Conservation (phyloP, 1,140 invertebrate genomes). For the Lepidostoma basale region DNA sequence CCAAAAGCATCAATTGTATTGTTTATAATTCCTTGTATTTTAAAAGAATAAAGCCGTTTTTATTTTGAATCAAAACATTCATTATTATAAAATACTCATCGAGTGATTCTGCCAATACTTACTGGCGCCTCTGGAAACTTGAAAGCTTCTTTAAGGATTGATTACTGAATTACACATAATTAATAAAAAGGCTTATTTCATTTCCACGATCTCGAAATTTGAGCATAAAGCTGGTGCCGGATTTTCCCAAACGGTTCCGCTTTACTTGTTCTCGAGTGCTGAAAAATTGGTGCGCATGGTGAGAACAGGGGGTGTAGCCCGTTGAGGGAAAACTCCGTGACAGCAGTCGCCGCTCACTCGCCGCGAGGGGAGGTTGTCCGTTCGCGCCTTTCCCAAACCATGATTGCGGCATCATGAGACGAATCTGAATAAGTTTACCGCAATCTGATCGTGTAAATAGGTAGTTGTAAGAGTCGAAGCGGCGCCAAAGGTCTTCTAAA, state of each 20-base stretch:
- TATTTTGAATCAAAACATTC: slow-evolving; percentile 7
- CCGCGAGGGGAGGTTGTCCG: slow-evolving; percentile 23
- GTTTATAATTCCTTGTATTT: too few relatives aligned
- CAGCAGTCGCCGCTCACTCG: slow-evolving; percentile 18
- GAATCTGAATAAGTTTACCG: background rate
- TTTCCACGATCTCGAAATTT: too few relatives aligned
- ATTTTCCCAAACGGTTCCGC: too few relatives aligned
- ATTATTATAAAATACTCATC: slow-evolving; percentile 3
- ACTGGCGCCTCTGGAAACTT: slow-evolving; percentile 2
- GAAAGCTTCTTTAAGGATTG: too few relatives aligned
- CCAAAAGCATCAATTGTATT: too few relatives aligned
- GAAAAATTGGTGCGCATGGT: background rate
- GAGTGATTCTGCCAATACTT: background rate
- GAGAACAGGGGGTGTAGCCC: slow-evolving; percentile 18
- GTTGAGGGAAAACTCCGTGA: slow-evolving; percentile 31
- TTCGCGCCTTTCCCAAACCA: slow-evolving; percentile 6
- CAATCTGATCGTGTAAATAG: slow-evolving; percentile 29
- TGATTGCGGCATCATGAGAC: slow-evolving; percentile 29
- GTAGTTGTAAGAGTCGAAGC: slow-evolving; percentile 17
- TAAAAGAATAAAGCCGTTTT: too few relatives aligned
- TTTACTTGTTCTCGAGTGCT: too few relatives aligned
- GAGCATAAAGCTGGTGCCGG: too few relatives aligned
- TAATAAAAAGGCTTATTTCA: too few relatives aligned
- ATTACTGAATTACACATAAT: too few relatives aligned
- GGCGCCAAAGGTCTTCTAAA: background rate